A percentile compares a stretch with the other conserved stretches of the same genome.
These are phyloP conservation scores for Periparus ater DNA, from an alignment of 2,797 vertebrate species.

Conservation along the genomic window DNA sequence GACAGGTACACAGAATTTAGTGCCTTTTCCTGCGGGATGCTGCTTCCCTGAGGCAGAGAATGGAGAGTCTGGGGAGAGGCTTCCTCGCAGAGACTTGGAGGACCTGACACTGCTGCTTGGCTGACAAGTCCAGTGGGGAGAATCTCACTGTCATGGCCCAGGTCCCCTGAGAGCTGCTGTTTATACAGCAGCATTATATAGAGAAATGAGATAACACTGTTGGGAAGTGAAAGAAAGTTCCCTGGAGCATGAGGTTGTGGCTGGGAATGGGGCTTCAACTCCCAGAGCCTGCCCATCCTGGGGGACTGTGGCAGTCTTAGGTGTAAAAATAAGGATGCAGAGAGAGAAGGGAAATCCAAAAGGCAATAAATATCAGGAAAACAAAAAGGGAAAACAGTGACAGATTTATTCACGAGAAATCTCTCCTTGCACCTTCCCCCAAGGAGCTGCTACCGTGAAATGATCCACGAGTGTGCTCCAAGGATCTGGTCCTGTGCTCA, in stretches of 20 bases:
- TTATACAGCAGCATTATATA: neutral
- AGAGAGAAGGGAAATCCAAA: neutral
- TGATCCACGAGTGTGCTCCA: neutral
- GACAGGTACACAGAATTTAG: neutral
- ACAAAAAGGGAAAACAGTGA: neutral
- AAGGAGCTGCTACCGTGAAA: neutral
- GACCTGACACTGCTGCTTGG: neutral
- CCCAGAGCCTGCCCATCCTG: neutral
- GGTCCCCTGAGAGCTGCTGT: neutral
- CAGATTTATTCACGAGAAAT: neutral
- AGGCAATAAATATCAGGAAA: neutral
- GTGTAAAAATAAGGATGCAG: neutral
- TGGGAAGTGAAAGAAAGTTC: neutral
- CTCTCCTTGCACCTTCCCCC: neutral
- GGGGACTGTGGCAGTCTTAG: neutral
- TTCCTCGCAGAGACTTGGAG: neutral
- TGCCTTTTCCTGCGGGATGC: neutral
- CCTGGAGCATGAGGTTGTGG: fast-evolving
- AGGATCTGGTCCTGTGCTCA: neutral
- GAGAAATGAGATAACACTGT: neutral
- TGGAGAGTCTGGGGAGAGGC: neutral
- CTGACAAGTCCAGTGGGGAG: neutral
- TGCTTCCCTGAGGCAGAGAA: neutral
- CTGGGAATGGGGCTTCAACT: neutral
- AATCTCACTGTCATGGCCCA: neutral